Evolutionary conservation across 2,888 invertebrate genomes (phyloP), one percentile per base, ranked within the genome.

Genomic region (Phalera bucephala): DNA sequence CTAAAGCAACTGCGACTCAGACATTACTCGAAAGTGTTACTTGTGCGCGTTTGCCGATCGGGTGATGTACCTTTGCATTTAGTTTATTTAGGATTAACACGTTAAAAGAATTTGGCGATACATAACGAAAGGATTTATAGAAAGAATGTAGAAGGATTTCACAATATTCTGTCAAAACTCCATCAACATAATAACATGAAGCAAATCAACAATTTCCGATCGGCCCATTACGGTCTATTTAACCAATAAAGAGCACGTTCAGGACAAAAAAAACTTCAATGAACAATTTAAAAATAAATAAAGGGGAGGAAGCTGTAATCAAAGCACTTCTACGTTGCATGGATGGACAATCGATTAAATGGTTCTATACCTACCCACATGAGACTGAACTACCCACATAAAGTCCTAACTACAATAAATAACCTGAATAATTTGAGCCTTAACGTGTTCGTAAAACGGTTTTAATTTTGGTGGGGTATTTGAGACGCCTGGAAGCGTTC

Each of bases 311-410:
- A 84, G 77, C 78, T 67, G 68, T 71, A 81, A 86, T 86, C 77
- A 87, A 80, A 80, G 84, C 75, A 76, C 68, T 76, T 82, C 72
- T 79, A 75, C 56, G 69, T 69, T 67, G 69, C 71, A 75, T 76
- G 78, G 74, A 70, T 76, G 80, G 80, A 76, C 84, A 83, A 84
- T 82, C 80, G 78, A 80, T 82, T 80, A 75, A 74, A 78, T 74
- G 67, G 68, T 62, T 56, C 58, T 53, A 58, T 67, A 65, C 56
- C 47, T 61, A 67, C 55, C 28, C 37, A 41, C 26, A 56, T 55
- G 29, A n/a, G n/a, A n/a, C n/a, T n/a, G n/a, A n/a, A n/a, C n/a
- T n/a, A n/a, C n/a, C n/a, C 58, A 20, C n/a, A 14, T 36, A 15
- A 34, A 27, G 31, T n/a, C n/a, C 33, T 49, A 45, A 28, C 31